phyloP scores from a whole-genome alignment of 1,140 invertebrate genomes.

The Rhizoglyphus robini region DNA sequence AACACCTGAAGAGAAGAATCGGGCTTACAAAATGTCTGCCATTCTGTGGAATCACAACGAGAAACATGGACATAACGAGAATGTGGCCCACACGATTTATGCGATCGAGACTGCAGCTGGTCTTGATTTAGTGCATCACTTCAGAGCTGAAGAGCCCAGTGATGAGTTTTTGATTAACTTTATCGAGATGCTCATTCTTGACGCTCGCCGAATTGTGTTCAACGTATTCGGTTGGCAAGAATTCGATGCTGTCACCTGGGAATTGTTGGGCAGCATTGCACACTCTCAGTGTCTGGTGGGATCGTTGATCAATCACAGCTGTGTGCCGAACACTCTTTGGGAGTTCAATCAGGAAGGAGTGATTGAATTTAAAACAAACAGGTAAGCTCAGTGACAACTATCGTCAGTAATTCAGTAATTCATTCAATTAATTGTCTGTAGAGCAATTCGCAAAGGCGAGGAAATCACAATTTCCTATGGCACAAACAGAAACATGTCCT shows the following conservation, averaged over 20 bases:
- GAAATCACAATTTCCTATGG: constrained; percentile 4
- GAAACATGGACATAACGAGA: neutral
- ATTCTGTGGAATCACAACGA: neutral
- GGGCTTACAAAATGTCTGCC: neutral
- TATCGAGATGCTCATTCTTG: neutral
- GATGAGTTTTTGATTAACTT: neutral
- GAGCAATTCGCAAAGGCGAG: neutral
- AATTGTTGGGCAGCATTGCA: neutral
- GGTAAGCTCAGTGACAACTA: neutral
- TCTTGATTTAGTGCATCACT: neutral
- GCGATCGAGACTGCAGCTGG: neutral
- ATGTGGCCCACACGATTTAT: neutral
- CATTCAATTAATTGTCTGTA: neutral
- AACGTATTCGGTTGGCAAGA: constrained; percentile 3
- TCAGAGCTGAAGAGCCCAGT: neutral
- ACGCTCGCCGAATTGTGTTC: neutral
- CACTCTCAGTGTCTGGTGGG: neutral
- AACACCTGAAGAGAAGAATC: neutral
- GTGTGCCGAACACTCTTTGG: neutral
- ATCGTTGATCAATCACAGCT: constrained; percentile 3
- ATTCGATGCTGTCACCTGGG: neutral
- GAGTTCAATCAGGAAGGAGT: neutral
- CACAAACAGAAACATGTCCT: neutral
- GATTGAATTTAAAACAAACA: neutral
- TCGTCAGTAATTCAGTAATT: neutral